Base-by-base conservation (phyloP, 2,888 invertebrate species). In the Sussaba pulchella region DNA sequence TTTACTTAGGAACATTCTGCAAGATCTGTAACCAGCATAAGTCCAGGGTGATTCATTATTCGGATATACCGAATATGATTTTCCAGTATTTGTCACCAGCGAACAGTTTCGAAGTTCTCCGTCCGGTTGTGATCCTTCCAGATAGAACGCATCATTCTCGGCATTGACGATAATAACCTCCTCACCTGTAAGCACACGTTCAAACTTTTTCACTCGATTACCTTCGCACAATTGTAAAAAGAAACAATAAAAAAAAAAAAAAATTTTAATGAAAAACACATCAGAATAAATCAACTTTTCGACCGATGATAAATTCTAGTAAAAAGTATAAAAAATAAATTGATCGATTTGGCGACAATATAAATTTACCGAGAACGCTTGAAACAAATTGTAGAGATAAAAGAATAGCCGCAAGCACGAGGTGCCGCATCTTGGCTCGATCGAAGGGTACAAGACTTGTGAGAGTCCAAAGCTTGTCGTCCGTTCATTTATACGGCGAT, bases 351-450 rank as follows among this genome's bases (percentile, higher is more conserved):
- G 8, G 14, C 24, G 36, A 59, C 10, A 41, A 47, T 36, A 36
- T 43, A 9, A 31, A 84, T 87, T 89, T 89, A 89, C 89, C 89
- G 78, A 83, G 78, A 84, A 77, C 64, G 72, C 80, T 77, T 67
- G 31, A 75, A 73, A 83, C 76, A 78, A 84, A 79, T 81, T 83
- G 85, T 57, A 84, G 66, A 52, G 64, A 81, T 72, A 84, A 70
- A 43, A 89, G 82, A 74, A 89, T 82, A 74, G 74, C 82, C 84
- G 78, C 82, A 70, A 88, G 83, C 85, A 87, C 83, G 83, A 87
- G 82, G 74, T 87, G 82, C 78, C 81, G 76, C 82, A 78, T 85
- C 89, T 87, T 87, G 79, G 72, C 69, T 81, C 80, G 31, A 50
- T 54, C 39, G 72, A 57, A 76, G 78, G 69, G 81, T 63, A 78